phyloP scores from a whole-genome alignment of 2,113 vertebrate genomes.

The Microtus pennsylvanicus region DNA sequence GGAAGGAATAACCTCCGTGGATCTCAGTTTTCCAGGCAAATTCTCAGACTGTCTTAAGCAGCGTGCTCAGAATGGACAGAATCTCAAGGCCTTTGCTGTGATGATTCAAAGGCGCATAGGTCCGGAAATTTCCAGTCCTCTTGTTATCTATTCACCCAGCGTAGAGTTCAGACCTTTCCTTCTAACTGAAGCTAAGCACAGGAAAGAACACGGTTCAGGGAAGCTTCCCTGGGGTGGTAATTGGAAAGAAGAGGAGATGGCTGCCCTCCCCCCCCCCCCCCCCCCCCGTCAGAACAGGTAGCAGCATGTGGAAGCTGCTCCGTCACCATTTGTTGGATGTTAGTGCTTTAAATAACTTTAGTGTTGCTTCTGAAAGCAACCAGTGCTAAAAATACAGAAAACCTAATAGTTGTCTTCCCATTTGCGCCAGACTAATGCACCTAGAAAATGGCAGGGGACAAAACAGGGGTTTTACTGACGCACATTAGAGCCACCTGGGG shows the following conservation, averaged over 20 bases:
- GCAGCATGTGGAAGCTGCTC: not conserved
- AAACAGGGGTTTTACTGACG: constrained; percentile 31
- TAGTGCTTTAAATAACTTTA: constrained; percentile 41
- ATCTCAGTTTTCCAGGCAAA: not conserved
- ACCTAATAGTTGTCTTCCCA: constrained; percentile 19
- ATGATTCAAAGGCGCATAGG: not conserved
- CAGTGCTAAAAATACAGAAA: constrained; percentile 58
- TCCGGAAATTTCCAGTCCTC: not conserved
- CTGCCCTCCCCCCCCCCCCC: not conserved
- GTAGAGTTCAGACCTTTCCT: not conserved
- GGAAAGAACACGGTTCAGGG: not conserved
- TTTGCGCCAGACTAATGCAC: constrained; percentile 11
- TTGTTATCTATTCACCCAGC: not conserved
- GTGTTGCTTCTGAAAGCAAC: constrained; percentile 48
- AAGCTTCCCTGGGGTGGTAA: not conserved
- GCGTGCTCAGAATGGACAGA: not conserved
- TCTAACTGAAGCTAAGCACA: not conserved
- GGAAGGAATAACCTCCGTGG: not conserved
- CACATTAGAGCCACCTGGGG: constrained; percentile 59
- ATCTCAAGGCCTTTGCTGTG: not conserved
- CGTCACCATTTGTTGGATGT: constrained; percentile 2
- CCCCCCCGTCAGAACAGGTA: not conserved
- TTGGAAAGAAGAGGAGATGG: not conserved
- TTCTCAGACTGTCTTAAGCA: not conserved
- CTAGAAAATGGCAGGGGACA: constrained; percentile 38